Conservation (phyloP, 1,140 invertebrate species). For the Acarapis woodi region DNA sequence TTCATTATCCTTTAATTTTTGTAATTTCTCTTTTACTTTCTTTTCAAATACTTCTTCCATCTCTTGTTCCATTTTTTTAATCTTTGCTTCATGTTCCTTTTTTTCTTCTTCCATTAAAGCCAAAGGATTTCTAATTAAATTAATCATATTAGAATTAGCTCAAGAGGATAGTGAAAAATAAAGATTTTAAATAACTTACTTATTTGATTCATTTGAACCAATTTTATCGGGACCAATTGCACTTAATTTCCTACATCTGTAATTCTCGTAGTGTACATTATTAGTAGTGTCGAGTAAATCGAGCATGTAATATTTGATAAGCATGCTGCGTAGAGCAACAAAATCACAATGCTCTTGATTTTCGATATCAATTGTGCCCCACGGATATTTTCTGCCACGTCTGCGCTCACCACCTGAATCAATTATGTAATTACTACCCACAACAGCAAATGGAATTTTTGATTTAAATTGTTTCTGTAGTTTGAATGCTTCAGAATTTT, state of each 20-base stretch:
- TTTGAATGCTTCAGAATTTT: conserved; percentile 41
- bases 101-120: conserved; percentile 95
- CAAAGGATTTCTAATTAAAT: conserved; percentile 60
- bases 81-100: conserved; percentile 70
- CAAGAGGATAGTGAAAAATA: neutral
- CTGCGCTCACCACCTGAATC: conserved; percentile 27
- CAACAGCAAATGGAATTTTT: conserved; percentile 85
- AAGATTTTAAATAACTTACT: conserved; percentile 28
- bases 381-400: conserved; percentile 77
- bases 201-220: conserved; percentile 41
- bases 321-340: conserved; percentile 83
- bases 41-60: conserved; percentile 78
- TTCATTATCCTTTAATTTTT: conserved; percentile 72
- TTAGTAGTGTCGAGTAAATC: conserved; percentile 25
- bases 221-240: conserved; percentile 39
- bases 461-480: conserved; percentile 34
- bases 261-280: conserved; percentile 28
- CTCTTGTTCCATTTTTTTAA: conserved; percentile 84
- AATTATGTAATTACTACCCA: conserved; percentile 85
- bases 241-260: conserved; percentile 45
- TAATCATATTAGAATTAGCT: conserved; percentile 5
- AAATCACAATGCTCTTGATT: conserved; percentile 97
- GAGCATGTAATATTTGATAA: conserved; percentile 29
- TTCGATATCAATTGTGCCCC: conserved; percentile 92
- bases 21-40: conserved; percentile 70